Evolutionary conservation across 2,888 invertebrate genomes (phyloP).

Genomic region (Cephus runcator): DNA sequence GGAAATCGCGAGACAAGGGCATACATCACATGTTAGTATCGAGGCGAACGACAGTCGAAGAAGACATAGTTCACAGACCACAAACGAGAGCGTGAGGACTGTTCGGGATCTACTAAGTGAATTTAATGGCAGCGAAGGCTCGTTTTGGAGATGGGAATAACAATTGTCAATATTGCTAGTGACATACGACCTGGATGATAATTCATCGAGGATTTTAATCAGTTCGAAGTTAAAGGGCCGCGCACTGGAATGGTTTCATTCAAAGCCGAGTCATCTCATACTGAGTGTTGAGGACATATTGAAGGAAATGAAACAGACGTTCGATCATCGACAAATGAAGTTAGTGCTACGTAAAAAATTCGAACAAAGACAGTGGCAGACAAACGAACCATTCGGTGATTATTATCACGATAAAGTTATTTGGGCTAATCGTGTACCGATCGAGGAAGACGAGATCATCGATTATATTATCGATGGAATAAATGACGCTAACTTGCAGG

Average conservation of each 20-base stretch:
- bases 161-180: neutral
- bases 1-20: slow-evolving; percentile 6
- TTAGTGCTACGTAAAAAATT: slow-evolving; percentile 28
- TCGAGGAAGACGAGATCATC: slow-evolving; percentile 27
- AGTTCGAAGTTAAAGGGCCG: slow-evolving; percentile 1
- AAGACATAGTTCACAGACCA: slow-evolving; percentile 7
- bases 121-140: neutral
- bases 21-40: slow-evolving; percentile 1
- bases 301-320: neutral
- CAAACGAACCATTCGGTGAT: slow-evolving; percentile 25
- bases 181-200: neutral
- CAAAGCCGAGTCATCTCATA: neutral
- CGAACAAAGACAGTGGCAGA: slow-evolving; percentile 27
- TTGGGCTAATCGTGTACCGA: slow-evolving; percentile 28
- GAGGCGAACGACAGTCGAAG: neutral
- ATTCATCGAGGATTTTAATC: neutral
- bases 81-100: slow-evolving; percentile 4
- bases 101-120: neutral
- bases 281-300: neutral
- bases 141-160: neutral
- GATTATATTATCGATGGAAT: slow-evolving; percentile 23
- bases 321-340: slow-evolving; percentile 8
- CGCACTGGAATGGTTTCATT: slow-evolving; percentile 15
- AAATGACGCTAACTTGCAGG: neutral
- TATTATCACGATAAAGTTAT: slow-evolving; percentile 33